Base-by-base conservation (phyloP, 2,797 vertebrate genomes). In the Coregonus ussuriensis region DNA sequence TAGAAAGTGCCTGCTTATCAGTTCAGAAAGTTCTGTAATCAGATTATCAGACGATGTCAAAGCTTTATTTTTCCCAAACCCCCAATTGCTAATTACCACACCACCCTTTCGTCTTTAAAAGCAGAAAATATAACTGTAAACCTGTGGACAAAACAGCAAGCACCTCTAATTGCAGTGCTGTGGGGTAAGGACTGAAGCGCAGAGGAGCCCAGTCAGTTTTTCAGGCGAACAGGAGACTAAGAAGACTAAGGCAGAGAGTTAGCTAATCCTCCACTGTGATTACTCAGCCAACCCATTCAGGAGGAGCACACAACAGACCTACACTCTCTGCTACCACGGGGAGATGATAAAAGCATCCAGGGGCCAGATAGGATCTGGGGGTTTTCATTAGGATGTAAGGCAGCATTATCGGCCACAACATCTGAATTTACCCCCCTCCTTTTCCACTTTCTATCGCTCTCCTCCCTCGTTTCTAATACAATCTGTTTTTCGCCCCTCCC, bases 321-420 rank as follows among this genome's bases (percentile, higher is more conserved):
- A 47, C 41, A 47, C 11, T 47, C 41, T 47, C 9, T 47, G 41
- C 33, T 21, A 29, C 63, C 74, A 74, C 59, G 78, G 65, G 52
- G 35, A 47, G 79, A 70, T 56, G 70, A 69, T 41, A 75, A 41
- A 81, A 74, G 80, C 87, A 86, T 87, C 78, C 79, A 79, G 78
- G 69, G 81, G 75, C 29, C 47, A 74, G 89, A 88, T 89, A 88
- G 33, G 71, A 89, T 91, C 88, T 76, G 14, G 6, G 66, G 1
- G 13, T 80, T 88, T 85, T 87, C 85, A 89, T 47, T 86, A 85
- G 77, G 76, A 88, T 85, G 84, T 77, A 76, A 84, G 76, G 82
- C 78, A 83, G 77, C 84, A 81, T 85, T 90, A 92, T 90, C 89
- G 71, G 47, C 79, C 82, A 82, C 85, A 86, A 86, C 82, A 91